These are phyloP conservation scores for Xanthia icteritia DNA, from an alignment of 2,888 invertebrate species.

Conservation along the genomic window DNA sequence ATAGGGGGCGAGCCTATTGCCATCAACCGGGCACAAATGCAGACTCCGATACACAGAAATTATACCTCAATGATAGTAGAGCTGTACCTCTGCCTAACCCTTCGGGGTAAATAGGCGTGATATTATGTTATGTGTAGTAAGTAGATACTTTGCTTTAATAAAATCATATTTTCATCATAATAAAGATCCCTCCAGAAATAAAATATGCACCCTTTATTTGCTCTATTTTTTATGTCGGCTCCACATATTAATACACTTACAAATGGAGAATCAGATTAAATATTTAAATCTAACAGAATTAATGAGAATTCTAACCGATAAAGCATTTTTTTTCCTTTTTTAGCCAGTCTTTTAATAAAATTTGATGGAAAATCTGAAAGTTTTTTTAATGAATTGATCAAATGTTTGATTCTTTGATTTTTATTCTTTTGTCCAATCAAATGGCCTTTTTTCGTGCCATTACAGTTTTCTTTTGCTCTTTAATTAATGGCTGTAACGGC, in stretches of 20 bases:
- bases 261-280: conserved; percentile 10
- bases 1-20: too few species aligned
- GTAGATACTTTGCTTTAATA: neutral
- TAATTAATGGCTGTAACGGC: conserved; percentile 8
- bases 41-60: too few species aligned
- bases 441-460: conserved; percentile 52
- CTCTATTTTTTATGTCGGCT: neutral
- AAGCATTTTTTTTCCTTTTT: neutral
- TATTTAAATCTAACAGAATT: conserved; percentile 33
- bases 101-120: neutral
- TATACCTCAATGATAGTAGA: neutral
- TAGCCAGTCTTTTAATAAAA: neutral
- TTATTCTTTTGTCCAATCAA: conserved; percentile 64
- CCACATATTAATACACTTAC: conserved; percentile 5
- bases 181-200: neutral
- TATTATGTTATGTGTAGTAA: neutral
- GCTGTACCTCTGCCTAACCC: neutral
- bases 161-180: neutral
- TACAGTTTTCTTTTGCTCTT: conserved; percentile 49
- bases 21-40: too few species aligned
- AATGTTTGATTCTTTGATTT: conserved; percentile 53
- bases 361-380: conserved; percentile 11
- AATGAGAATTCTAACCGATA: neutral
- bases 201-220: conserved; percentile 28
- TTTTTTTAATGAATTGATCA: conserved; percentile 33